phyloP scores from a whole-genome alignment of 1,140 invertebrate species.

The Homalodisca vitripennis region DNA sequence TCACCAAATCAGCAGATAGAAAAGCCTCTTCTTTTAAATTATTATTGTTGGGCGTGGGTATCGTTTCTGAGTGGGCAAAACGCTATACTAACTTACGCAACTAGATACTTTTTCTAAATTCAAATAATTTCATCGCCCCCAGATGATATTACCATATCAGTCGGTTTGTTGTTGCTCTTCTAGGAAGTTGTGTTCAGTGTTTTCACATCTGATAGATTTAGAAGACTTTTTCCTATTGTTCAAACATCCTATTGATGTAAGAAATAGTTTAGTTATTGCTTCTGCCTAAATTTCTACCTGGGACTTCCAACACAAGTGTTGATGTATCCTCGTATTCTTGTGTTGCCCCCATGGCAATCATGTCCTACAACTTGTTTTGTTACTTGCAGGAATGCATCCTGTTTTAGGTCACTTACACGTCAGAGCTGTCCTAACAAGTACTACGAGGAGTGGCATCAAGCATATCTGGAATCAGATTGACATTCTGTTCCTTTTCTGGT shows the following conservation, averaged over 20 bases:
- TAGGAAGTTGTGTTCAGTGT: background rate
- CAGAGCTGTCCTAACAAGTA: slow-evolving; percentile 33
- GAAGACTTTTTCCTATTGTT: background rate
- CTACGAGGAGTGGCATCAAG: slow-evolving; percentile 32
- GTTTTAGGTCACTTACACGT: slow-evolving; percentile 35
- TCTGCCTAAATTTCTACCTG: background rate
- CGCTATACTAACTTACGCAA: slow-evolving; percentile 38
- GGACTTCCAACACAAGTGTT: background rate
- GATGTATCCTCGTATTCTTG: slow-evolving; percentile 21
- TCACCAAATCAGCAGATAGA: slow-evolving; percentile 32
- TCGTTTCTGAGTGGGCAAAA: slow-evolving; percentile 38
- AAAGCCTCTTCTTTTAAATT: slow-evolving; percentile 37
- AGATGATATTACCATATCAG: background rate
- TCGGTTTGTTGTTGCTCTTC: slow-evolving; percentile 1
- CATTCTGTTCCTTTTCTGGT: slow-evolving; percentile 56
- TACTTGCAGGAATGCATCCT: slow-evolving; percentile 32
- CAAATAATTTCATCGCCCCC: background rate
- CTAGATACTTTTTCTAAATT: background rate
- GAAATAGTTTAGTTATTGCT: background rate
- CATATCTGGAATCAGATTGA: slow-evolving; percentile 33
- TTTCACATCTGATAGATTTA: background rate
- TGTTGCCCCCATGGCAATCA: slow-evolving; percentile 30
- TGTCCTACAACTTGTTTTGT: slow-evolving; percentile 32
- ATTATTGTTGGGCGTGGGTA: slow-evolving; percentile 37
- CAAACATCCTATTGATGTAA: background rate